These are phyloP conservation scores for Phenganax stokvisi DNA, from an alignment of 92 coral and sea anemone species.

Conservation along the genomic window DNA sequence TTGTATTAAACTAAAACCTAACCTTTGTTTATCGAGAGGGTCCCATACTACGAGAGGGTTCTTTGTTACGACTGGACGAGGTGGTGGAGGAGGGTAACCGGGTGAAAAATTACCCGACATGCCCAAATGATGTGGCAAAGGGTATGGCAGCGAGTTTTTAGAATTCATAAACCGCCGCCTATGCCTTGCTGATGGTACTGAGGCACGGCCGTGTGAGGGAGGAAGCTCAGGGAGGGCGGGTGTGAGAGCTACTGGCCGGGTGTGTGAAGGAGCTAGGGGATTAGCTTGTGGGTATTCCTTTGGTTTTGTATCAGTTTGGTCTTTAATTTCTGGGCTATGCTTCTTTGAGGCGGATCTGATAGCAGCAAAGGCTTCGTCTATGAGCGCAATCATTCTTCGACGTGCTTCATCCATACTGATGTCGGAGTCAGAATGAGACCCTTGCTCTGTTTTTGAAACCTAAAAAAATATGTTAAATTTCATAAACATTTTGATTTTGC, in stretches of 20 bases:
- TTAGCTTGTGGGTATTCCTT: slow-evolving; percentile 6
- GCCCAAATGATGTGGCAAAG: slow-evolving; percentile 60
- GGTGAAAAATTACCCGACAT: slow-evolving; percentile 69
- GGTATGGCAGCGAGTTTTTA: slow-evolving; percentile 42
- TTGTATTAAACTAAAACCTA: background rate
- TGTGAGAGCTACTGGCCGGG: slow-evolving; percentile 63
- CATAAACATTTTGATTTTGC: too few species aligned
- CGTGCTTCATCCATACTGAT: slow-evolving; percentile 95
- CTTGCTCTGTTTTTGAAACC: slow-evolving; percentile 16
- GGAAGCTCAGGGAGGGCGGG: slow-evolving; percentile 96
- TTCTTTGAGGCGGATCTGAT: slow-evolving; percentile 70
- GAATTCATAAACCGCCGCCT: slow-evolving; percentile 70
- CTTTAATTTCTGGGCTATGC: slow-evolving; percentile 44
- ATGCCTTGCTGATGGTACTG: slow-evolving; percentile 93
- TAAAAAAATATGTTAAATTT: background rate
- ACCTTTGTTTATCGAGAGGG: slow-evolving; percentile 91
- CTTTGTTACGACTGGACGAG: slow-evolving; percentile 81
- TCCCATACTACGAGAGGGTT: slow-evolving; percentile 99
- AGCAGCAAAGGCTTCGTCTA: slow-evolving; percentile 89
- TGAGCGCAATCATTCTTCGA: slow-evolving; percentile 78
- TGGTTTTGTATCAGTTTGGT: slow-evolving; percentile 36
- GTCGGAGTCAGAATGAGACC: slow-evolving; percentile 58
- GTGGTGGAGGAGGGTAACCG: slow-evolving; percentile 53
- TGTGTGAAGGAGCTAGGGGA: slow-evolving; percentile 27
- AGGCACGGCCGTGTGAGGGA: slow-evolving; percentile 94